Evolutionary conservation across 2,113 vertebrate species (phyloP).

Genomic region (Hypanus sabinus): DNA sequence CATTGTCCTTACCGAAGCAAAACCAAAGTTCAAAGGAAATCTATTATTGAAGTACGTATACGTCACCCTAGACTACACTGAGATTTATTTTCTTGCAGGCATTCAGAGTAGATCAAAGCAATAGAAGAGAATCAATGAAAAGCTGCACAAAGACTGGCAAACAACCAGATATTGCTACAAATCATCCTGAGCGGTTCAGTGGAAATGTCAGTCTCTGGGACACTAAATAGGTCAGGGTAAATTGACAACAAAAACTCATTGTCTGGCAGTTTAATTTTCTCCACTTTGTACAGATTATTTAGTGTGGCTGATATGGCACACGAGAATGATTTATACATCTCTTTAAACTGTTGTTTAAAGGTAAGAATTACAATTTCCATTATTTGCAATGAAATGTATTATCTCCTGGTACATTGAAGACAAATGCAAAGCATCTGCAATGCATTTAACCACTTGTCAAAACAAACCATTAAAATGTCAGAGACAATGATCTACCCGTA

Average conservation of each 20-base stretch:
- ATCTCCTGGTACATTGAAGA: constrained; percentile 44
- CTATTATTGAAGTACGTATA: no score
- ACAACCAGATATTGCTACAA: neutral
- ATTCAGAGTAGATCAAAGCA: no score
- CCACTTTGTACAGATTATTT: neutral
- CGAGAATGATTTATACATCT: neutral
- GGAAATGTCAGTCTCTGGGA: neutral
- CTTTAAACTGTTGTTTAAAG: neutral
- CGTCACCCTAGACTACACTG: no score
- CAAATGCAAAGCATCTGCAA: constrained; percentile 44
- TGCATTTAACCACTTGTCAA: constrained; percentile 43
- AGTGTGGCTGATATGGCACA: neutral
- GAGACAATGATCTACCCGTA: constrained; percentile 28
- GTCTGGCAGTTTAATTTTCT: neutral
- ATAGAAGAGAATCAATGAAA: no score
- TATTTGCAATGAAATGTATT: constrained; percentile 39
- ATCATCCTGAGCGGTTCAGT: neutral
- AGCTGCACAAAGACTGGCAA: no score
- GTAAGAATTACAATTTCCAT: neutral
- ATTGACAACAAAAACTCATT: neutral
- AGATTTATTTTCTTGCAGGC: no score
- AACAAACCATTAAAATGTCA: constrained; percentile 44
- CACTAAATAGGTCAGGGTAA: neutral
- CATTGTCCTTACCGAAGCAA: neutral
- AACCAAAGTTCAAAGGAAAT: neutral